A percentile compares a stretch with the other conserved stretches of the same genome.
These are phyloP conservation scores for Rhinoraja longicauda DNA, from an alignment of 2,797 vertebrate genomes.

Conservation along the genomic window DNA sequence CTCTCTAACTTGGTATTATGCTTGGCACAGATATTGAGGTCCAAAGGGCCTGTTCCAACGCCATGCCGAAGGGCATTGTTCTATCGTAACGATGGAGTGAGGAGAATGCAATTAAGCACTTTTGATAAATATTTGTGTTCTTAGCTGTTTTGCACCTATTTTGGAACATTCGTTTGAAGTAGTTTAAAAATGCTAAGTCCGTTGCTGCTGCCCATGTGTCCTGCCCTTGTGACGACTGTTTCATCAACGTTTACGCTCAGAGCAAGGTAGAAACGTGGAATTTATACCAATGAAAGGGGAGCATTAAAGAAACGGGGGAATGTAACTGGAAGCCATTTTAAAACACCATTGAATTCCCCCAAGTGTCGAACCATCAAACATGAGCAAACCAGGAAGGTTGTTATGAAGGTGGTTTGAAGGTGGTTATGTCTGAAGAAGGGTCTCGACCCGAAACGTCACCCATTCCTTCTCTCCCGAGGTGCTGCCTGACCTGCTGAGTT, in stretches of 20 bases:
- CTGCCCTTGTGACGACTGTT: background rate
- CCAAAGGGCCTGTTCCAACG: no score
- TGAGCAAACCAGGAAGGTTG: background rate
- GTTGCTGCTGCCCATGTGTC: background rate
- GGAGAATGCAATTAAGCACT: no score
- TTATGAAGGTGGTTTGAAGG: no score
- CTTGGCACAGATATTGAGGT: no score
- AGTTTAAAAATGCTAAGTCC: background rate
- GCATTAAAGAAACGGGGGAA: background rate
- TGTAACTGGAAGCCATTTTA: background rate
- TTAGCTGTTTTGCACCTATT: background rate
- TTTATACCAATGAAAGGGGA: background rate
- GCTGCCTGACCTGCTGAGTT: no score
- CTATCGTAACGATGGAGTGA: no score
- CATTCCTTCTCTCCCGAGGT: no score
- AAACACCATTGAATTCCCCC: background rate
- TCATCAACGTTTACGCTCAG: background rate
- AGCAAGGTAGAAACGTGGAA: no score
- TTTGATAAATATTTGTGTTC: background rate
- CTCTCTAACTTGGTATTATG: no score
- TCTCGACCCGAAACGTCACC: no score
- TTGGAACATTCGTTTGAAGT: background rate
- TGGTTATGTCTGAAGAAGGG: no score
- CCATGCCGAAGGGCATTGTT: no score
- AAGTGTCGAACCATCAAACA: background rate